Evolutionary conservation across 1,140 invertebrate genomes (phyloP), one percentile per base, ranked within the genome.

Genomic region (Papilio polyxenes): DNA sequence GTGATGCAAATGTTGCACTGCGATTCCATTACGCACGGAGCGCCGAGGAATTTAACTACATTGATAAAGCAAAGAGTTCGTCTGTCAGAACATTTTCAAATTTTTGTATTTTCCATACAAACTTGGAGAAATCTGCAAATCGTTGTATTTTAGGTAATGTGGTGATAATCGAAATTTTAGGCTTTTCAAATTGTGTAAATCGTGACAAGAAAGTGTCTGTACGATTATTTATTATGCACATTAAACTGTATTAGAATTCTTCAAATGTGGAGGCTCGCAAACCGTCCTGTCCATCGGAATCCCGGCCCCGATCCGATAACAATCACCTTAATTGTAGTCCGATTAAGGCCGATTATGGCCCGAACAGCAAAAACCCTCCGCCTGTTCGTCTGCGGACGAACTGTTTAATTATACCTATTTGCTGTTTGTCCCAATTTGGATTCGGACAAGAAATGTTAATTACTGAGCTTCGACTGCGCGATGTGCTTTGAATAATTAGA

Each of bases 241-340:
- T 51, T 51, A 81, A 44, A 81, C 31, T 17, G 53, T 65, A 62
- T 80, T 77, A 65, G 20, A 81, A 72, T 83, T 80, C 13, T 56
- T 65, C 75, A 83, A 86, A 88, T 87, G 85, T 87, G 84, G 82
- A 84, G 81, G 83, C 87, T 82, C 87, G 88, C 88, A 89, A 82
- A 80, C 84, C 37, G 86, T 81, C 77, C 49, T 31, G 15, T 80
- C 83, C 82, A 82, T 82, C 82, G 87, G 86, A 82, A 86, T 86
- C 87, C 83, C 84, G 83, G 80, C 82, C 83, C 84, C 86, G 85
- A 90, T 87, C 87, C 89, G 89, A 89, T 89, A 86, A 84, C 86
- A 89, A 91, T 91, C 88, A 86, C 82, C 84, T 87, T 91, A 91
- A 91, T 91, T 90, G 87, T 86, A 48, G 82, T 77, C 84, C 90